Conservation (phyloP, 1,140 invertebrate genomes). For the Pemphigus obesinymphae region DNA sequence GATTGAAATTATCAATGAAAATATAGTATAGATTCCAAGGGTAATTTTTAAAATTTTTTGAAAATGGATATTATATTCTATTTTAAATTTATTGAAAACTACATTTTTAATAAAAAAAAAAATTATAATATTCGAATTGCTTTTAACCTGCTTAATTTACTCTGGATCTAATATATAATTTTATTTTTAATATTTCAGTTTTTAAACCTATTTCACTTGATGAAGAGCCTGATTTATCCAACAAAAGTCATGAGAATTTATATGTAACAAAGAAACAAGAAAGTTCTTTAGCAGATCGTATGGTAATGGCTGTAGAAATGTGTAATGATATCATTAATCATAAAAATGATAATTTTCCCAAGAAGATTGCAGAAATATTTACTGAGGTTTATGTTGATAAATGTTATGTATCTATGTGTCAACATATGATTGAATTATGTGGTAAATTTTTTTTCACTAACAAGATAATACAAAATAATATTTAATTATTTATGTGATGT, state of each 20-base stretch:
- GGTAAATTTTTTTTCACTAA: neutral
- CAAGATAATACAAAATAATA: too few species aligned
- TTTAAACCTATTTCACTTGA: neutral
- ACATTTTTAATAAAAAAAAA: too few species aligned
- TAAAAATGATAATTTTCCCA: neutral
- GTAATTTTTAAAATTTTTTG: too few species aligned
- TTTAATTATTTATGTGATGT: too few species aligned
- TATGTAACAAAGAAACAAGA: neutral
- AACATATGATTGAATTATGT: neutral
- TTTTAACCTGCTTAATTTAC: too few species aligned
- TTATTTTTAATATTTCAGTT: neutral
- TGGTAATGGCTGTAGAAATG: neutral
- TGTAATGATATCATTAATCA: neutral
- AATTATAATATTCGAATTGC: too few species aligned
- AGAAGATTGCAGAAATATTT: constrained; percentile 16
- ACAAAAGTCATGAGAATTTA: neutral
- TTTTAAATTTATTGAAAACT: too few species aligned
- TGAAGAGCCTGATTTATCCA: neutral
- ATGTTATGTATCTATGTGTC: neutral
- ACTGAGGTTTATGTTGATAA: constrained; percentile 21
- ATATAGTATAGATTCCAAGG: too few species aligned
- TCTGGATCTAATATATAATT: neutral
- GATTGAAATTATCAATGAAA: too few species aligned
- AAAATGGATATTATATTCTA: too few species aligned
- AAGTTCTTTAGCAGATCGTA: neutral